Evolutionary conservation across 2,888 invertebrate species (phyloP).

Genomic region (Eudemis profundana): DNA sequence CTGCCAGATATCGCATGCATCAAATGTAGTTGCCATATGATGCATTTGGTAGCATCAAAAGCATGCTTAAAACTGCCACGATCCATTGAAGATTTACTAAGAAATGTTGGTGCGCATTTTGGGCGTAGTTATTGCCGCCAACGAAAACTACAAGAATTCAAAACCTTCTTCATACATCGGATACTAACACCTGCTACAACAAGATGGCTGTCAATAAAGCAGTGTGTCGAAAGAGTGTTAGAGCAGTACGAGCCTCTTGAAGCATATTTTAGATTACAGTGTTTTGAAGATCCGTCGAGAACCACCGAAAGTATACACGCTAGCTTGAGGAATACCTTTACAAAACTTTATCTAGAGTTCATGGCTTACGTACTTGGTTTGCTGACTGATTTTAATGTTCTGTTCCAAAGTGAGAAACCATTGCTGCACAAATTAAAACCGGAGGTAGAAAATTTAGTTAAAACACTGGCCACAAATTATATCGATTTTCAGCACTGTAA

Average conservation of each 20-base stretch:
- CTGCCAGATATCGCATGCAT: background rate
- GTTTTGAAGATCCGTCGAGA: conserved; percentile 12
- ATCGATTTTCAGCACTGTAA: conserved; percentile 24
- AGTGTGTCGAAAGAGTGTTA: background rate
- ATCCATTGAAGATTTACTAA: background rate
- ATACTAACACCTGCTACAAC: conserved; percentile 9
- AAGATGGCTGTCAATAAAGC: background rate
- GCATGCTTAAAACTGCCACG: background rate
- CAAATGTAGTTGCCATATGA: background rate
- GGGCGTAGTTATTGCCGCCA: background rate
- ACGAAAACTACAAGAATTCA: conserved; percentile 1
- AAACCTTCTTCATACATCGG: background rate
- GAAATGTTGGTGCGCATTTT: background rate
- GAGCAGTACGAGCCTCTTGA: conserved; percentile 3
- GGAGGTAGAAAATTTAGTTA: conserved; percentile 24
- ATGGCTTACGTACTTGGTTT: conserved; percentile 26
- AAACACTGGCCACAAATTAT: conserved; percentile 27
- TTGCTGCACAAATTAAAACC: conserved; percentile 23
- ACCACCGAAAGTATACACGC: conserved; percentile 26
- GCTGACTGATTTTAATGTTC: conserved; percentile 29
- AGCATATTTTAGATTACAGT: conserved; percentile 5
- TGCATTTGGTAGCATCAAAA: background rate
- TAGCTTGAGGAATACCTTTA: conserved; percentile 1
- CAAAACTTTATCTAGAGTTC: conserved; percentile 21
- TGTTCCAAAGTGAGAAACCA: conserved; percentile 25